Percentiles rank a stretch among this genome's conserved stretches.
These are phyloP conservation scores for Tholera decimalis DNA, from an alignment of 2,888 invertebrate genomes.

Conservation along the genomic window DNA sequence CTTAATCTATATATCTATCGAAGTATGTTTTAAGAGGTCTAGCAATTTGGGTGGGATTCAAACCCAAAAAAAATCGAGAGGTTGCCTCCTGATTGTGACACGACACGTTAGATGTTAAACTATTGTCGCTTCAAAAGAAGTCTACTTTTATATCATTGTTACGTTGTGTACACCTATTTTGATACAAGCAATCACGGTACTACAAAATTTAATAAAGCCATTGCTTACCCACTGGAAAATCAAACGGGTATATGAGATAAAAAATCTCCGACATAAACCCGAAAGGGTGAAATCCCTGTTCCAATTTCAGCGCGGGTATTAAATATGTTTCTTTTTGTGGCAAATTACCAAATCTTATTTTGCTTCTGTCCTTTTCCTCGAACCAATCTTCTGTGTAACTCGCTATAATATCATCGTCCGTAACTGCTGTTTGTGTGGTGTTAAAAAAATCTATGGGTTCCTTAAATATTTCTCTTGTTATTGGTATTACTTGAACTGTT, in stretches of 20 bases:
- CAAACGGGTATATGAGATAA: constrained; percentile 92
- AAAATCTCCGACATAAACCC: constrained; percentile 92
- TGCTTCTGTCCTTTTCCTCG: constrained; percentile 81
- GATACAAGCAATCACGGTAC: constrained; percentile 16
- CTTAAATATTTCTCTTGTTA: constrained; percentile 81
- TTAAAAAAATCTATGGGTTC: constrained; percentile 71
- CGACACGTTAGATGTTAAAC: no score
- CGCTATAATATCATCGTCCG: constrained; percentile 78
- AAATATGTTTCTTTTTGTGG: constrained; percentile 88
- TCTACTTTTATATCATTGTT: neutral
- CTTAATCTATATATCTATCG: no score
- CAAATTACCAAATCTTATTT: constrained; percentile 87
- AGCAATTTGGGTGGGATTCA: no score
- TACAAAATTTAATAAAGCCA: constrained; percentile 33
- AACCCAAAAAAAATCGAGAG: no score
- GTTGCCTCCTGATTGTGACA: no score
- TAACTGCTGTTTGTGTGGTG: constrained; percentile 73
- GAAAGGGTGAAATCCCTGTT: constrained; percentile 92
- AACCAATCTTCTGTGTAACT: constrained; percentile 85
- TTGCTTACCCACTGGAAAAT: constrained; percentile 92
- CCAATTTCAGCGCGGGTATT: constrained; percentile 90
- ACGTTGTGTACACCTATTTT: neutral
- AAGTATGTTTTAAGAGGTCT: no score
- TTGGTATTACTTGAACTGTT: constrained; percentile 78
- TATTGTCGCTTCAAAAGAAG: neutral